These are phyloP conservation scores for Solenodon paradoxus DNA, from an alignment of 2,113 vertebrate genomes.

Conservation along the genomic window DNA sequence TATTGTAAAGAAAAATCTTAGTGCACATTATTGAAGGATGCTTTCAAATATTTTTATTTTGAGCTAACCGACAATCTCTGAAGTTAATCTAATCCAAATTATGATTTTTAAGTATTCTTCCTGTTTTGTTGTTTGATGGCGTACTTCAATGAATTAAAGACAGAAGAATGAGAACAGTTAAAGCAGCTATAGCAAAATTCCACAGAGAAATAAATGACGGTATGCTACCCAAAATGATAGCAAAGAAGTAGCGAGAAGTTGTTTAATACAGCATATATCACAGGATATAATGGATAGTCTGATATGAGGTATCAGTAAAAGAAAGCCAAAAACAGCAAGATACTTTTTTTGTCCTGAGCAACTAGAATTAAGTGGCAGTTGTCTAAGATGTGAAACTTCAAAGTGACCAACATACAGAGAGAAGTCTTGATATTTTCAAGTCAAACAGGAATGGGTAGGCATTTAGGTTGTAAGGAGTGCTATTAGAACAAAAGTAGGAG, in stretches of 20 bases:
- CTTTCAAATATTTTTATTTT: neutral
- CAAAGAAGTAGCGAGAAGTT: neutral
- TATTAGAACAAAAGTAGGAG: neutral
- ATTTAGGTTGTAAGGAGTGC: neutral
- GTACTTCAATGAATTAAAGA: neutral
- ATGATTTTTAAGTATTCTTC: neutral
- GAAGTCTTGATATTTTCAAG: neutral
- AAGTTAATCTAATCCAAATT: neutral
- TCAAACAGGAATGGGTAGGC: accelerated
- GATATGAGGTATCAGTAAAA: neutral
- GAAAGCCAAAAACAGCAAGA: neutral
- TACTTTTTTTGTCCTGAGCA: neutral
- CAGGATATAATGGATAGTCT: neutral
- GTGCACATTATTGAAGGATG: neutral
- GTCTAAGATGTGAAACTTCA: neutral
- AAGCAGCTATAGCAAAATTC: neutral
- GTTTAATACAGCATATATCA: neutral
- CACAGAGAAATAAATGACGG: neutral
- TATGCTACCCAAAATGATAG: neutral
- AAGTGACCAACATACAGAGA: neutral
- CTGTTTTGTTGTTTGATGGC: neutral
- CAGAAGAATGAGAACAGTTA: neutral
- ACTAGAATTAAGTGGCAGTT: neutral
- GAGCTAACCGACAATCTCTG: neutral
- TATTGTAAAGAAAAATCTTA: neutral